Percentiles rank a stretch among this genome's conserved stretches.
Evolutionary conservation across 2,113 vertebrate species (phyloP).

Genomic region (Damaliscus lunatus): DNA sequence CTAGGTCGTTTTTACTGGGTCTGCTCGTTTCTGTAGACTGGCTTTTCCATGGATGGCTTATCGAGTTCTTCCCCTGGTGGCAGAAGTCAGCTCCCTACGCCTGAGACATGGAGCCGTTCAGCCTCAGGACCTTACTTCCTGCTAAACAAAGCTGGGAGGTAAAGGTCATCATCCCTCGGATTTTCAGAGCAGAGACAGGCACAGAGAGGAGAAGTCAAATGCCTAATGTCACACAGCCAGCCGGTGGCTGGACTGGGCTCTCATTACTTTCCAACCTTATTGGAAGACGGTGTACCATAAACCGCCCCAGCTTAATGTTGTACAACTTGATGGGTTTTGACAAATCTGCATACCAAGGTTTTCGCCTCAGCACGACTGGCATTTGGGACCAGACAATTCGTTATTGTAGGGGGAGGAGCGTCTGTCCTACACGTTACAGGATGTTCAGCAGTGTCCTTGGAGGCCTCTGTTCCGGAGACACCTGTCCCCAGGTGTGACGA

Average conservation of each 20-base stretch:
- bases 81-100: neutral
- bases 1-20: neutral
- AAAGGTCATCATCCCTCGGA: fast-evolving
- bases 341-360: fast-evolving
- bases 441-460: fast-evolving
- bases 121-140: neutral
- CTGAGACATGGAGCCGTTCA: fast-evolving
- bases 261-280: neutral
- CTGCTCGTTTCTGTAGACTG: neutral
- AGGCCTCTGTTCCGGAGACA: neutral
- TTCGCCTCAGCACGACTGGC: fast-evolving
- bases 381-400: neutral
- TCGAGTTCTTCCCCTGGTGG: neutral
- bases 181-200: neutral
- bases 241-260: neutral
- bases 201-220: neutral
- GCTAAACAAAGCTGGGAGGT: neutral
- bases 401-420: fast-evolving
- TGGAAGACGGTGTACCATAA: neutral
- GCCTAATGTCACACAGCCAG: fast-evolving
- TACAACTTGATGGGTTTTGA: fast-evolving
- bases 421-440: fast-evolving
- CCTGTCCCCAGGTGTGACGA: no score
- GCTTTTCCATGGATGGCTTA: neutral
- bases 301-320: fast-evolving